Conservation (phyloP, 2,797 vertebrate species). For the Microctenopoma steveboyesi region DNA sequence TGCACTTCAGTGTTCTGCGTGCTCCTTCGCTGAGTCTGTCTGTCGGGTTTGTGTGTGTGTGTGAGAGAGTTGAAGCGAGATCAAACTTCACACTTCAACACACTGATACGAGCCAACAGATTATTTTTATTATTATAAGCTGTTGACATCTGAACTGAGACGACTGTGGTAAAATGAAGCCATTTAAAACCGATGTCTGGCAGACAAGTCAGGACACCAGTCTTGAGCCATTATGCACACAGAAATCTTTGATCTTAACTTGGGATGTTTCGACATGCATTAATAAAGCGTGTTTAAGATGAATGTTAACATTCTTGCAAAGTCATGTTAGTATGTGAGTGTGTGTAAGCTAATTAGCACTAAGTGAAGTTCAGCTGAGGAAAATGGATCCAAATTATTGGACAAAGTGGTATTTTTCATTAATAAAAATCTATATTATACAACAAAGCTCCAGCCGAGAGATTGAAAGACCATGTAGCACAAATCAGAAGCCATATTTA, state of each 20-base stretch:
- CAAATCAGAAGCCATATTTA: no score
- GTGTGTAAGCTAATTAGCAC: no score
- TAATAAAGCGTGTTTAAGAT: background rate
- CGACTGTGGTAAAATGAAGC: background rate
- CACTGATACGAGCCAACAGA: background rate
- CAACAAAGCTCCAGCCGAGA: no score
- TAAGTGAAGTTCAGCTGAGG: no score
- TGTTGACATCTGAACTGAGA: slow-evolving; percentile 1
- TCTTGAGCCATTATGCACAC: background rate
- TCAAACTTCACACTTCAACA: slow-evolving; percentile 5
- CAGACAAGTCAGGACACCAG: background rate
- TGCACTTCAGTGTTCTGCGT: slow-evolving; percentile 12
- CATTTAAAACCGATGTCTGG: background rate
- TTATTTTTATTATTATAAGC: slow-evolving; percentile 8
- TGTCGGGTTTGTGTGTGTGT: background rate
- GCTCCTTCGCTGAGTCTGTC: slow-evolving; percentile 5
- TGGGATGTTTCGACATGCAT: background rate
- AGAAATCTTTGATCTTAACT: background rate
- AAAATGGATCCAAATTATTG: no score
- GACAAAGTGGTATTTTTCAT: no score
- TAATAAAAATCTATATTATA: no score
- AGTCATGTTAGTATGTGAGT: no score
- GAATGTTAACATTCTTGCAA: no score
- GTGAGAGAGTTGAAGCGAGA: background rate
- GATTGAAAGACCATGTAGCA: no score